Conservation (phyloP, 2,113 vertebrate species). For the Hydropotes inermis region DNA sequence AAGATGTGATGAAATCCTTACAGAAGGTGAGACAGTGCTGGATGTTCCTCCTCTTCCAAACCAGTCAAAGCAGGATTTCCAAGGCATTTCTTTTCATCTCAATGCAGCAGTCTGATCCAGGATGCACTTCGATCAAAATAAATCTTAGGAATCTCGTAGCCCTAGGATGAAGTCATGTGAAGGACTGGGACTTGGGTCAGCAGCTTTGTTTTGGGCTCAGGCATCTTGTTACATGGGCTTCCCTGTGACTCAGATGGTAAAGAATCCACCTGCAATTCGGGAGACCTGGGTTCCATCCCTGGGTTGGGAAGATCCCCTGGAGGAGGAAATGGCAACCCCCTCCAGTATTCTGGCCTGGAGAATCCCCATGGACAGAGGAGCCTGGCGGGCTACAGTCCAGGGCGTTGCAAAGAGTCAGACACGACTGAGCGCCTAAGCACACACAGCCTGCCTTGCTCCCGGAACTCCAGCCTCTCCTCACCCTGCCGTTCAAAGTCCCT, state of each 20-base stretch:
- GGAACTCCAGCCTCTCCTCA: background rate
- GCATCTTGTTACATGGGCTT: background rate
- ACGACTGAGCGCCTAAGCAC: background rate
- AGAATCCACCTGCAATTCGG: background rate
- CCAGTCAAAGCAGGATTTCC: background rate
- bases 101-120: background rate
- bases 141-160: constrained; percentile 20
- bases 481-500: background rate
- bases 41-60: background rate
- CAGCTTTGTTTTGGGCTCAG: constrained; percentile 10
- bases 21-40: background rate
- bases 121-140: background rate
- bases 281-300: background rate
- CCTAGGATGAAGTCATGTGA: background rate
- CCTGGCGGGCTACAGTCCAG: background rate
- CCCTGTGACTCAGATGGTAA: background rate
- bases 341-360: background rate
- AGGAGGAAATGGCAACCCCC: background rate
- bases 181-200: background rate
- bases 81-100: background rate
- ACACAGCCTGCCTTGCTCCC: background rate
- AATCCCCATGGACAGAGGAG: background rate
- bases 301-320: background rate
- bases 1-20: background rate
- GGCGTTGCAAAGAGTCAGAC: background rate